Evolutionary conservation across 2,888 invertebrate species (phyloP), one percentile per base, ranked within the genome.

Genomic region (Ectobius pallidus): DNA sequence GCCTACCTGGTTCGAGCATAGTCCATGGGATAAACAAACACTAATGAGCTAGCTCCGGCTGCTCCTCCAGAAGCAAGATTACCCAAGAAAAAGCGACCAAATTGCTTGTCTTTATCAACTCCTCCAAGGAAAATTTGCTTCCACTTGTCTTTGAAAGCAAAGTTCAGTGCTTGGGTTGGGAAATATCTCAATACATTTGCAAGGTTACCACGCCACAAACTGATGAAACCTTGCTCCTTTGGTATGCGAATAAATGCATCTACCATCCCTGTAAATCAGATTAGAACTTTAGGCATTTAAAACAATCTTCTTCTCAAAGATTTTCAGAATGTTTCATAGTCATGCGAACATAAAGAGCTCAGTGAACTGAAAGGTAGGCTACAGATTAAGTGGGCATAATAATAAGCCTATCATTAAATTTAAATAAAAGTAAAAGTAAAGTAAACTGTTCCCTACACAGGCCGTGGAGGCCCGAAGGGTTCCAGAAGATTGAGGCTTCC

Each of bases 51-150:
- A 74, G 86, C 86, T 76, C 86, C 86, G 77, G 86, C 86, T 72
- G 85, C 85, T 76, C 86, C 86, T 79, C 86, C 86, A 75, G 85
- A 84, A 22, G 85, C 85, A 75, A 86, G 79, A 80, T 86, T 86
- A 74, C 85, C 85, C 55, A 81, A 75, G 76, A 85, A 83, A 76
- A 84, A 85, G 69, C 83, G 80, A 82, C 83, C 81, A 81, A 86
- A 85, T 77, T 86, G 84, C 73, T 85, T 84, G 77, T 86, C 85
- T 82, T 88, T 88, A 79, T 85, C 83, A 72, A 85, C 82, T 52
- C 83, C 84, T 67, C 81, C 81, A 74, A 85, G 78, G 58, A 73
- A 73, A 68, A 86, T 71, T 73, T 80, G 77, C 80, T 85, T 85
- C 78, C 84, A 82, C 75, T 82, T 82, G 77, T 84, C 84, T 79